These are phyloP conservation scores for Boloria euphrosyne DNA, from an alignment of 2,888 invertebrate species.

Conservation along the genomic window DNA sequence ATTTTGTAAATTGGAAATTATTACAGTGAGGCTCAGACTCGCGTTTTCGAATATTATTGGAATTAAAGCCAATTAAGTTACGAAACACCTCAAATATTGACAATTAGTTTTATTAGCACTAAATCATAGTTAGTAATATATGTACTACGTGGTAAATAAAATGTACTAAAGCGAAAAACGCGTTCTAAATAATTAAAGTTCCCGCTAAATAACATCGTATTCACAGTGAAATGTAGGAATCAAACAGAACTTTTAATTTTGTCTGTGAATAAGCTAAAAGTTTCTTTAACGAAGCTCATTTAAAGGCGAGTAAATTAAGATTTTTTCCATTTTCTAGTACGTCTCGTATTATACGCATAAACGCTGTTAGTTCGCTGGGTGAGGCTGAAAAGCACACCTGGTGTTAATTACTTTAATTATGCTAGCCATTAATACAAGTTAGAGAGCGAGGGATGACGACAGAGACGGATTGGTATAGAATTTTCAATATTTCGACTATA, in stretches of 20 bases:
- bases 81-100: too few relatives aligned
- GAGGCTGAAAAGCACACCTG: constrained; percentile 60
- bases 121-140: constrained; percentile 7
- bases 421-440: constrained; percentile 67
- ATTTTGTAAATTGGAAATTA: too few relatives aligned
- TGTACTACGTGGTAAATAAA: not conserved
- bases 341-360: constrained; percentile 43
- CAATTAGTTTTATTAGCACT: too few relatives aligned
- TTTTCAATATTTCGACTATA: constrained; percentile 46
- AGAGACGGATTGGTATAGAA: constrained; percentile 64
- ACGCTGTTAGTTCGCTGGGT: constrained; percentile 43
- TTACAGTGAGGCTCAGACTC: too few relatives aligned
- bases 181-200: constrained; percentile 15
- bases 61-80: not conserved
- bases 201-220: constrained; percentile 11
- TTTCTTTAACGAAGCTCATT: constrained; percentile 39
- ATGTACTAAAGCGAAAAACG: constrained; percentile 1
- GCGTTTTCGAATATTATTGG: too few relatives aligned
- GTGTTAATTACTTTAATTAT: constrained; percentile 74
- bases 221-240: constrained; percentile 10
- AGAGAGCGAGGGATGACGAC: constrained; percentile 62
- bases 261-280: constrained; percentile 39
- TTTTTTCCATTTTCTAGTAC: constrained; percentile 33
- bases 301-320: constrained; percentile 39
- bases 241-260: constrained; percentile 30